Conservation (phyloP, 2,113 vertebrate genomes). For the Nicator chloris region DNA sequence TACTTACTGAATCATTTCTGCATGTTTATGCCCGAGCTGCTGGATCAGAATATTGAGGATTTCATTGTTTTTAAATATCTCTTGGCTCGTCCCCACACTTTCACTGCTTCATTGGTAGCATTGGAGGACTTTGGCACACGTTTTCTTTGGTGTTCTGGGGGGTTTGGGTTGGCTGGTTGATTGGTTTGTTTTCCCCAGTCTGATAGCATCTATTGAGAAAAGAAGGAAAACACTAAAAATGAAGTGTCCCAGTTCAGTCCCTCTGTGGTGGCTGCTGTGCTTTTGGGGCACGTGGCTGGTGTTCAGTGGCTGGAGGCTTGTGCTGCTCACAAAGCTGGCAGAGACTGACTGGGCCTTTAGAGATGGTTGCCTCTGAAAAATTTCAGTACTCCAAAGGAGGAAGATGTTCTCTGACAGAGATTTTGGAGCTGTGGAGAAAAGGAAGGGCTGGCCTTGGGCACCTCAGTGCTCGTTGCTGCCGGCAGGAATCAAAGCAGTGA, state of each 20-base stretch:
- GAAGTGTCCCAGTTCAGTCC: neutral
- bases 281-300: neutral
- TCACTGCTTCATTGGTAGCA: neutral
- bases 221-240: neutral
- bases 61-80: neutral
- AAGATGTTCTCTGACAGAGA: neutral
- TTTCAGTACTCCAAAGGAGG: neutral
- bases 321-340: neutral
- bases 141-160: neutral
- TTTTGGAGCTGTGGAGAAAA: neutral
- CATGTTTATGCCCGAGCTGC: neutral
- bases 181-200: neutral
- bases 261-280: neutral
- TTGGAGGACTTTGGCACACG: neutral
- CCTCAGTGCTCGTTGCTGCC: neutral
- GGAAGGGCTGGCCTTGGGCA: neutral
- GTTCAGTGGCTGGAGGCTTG: neutral
- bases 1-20: neutral
- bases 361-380: neutral
- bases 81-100: neutral
- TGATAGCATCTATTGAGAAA: neutral
- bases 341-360: neutral
- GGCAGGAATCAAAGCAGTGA: neutral
- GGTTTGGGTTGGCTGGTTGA: neutral
- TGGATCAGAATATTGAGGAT: neutral